Base-by-base conservation (phyloP, 2,888 invertebrate genomes). In the Phragmatobia fuliginosa region DNA sequence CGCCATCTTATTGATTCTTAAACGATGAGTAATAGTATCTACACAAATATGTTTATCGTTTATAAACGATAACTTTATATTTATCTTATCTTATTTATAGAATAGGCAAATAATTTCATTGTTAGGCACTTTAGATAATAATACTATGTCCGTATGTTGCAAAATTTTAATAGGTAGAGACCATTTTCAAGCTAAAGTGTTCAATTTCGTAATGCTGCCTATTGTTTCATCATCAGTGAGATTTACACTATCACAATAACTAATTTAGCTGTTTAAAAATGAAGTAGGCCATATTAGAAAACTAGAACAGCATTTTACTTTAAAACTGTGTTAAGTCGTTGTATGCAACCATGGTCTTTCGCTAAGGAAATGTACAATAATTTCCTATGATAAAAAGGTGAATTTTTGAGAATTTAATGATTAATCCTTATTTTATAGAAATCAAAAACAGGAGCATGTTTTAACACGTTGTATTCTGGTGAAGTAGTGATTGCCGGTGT, bases 41-140 rank as follows among this genome's bases (percentile, higher is more conserved):
- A 79, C 82, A 76, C 81, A 84, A 78, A 78, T 65, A 72, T 36
- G 36, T 73, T 84, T 89, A 88, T 90, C 87, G 56, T 71, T 68
- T 61, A 68, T 73, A 75, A 71, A 73, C 80, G 83, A 83, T 87
- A 87, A 70, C 25, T 56, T 36, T 59, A 64, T 71, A 68, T 64
- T 63, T 81, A 82, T 87, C 85, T 85, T 85, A 87, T 86, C 83
- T n/a, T 79, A 81, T 83, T 83, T 79, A 79, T 83, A 82, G 80
- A 77, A 74, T 78, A 78, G 70, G 80, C 79, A 79, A 83, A 84
- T 78, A 79, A 76, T 75, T 74, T 74, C 76, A 79, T 80, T 82
- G 84, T 84, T 73, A n/a, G n/a, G n/a, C n/a, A 73, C 68, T 74
- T 78, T 74, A 76, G 79, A 83, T 80, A 78, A 70, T 59, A 10